Evolutionary conservation across 1,140 invertebrate species (phyloP), one percentile per base, ranked within the genome.

Genomic region (Drosophila rufa): DNA sequence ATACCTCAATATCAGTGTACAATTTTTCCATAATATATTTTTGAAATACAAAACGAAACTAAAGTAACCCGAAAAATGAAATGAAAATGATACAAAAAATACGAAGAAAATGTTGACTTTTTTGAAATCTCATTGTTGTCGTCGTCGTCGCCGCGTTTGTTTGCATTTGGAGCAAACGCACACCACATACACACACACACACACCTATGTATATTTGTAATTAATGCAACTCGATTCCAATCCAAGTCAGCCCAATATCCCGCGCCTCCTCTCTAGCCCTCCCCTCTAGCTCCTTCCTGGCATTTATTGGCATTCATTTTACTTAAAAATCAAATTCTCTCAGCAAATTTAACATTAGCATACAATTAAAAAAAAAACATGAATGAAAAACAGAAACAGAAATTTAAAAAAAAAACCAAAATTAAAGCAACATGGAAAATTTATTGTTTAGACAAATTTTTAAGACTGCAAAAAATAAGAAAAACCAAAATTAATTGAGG

Each of bases 1-100:
- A 90, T 90, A 90, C 85, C 85, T 90, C 85, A 90, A 90, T 90
- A 90, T 90, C 85, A 90, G 85, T 90, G 85, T 90, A 90, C 85
- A 90, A 90, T 90, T 90, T 90, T 90, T 90, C 86, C 85, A 90
- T 90, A 90, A 73, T 85, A 90, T 90, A 90, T 84, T 90, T 89
- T 90, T 90, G 56, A 64, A 64, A 76, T 74, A 64, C 47, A 38
- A 61, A 75, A 57, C 48, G 53, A 69, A 85, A 73, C 30, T 71
- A 66, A 66, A 76, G 51, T 61, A 82, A 78, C 69, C 64, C 47
- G 30, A 75, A 75, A n/a, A 59, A 62, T 61, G 57, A 62, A 73
- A 22, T 36, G 25, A 46, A 53, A 71, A 43, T 3, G 15, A 68
- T 36, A 47, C 25, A 56, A 30, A 58, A 65, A 48, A 64, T 38